Conservation (phyloP, 2,113 vertebrate species). For the Nyctibius bracteatus region DNA sequence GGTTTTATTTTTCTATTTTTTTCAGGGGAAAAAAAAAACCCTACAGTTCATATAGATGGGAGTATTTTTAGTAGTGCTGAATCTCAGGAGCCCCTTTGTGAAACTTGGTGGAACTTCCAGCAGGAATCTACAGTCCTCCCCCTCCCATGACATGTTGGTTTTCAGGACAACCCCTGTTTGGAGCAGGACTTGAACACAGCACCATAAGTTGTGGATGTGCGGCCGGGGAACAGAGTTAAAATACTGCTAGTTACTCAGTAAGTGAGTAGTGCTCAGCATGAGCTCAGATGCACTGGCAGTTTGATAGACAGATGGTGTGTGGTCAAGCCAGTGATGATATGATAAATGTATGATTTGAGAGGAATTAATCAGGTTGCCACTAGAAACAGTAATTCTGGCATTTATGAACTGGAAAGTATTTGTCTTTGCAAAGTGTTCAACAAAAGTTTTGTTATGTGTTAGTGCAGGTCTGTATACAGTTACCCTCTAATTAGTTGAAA, state of each 20-base stretch:
- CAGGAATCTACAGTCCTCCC: background rate
- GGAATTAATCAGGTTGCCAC: background rate
- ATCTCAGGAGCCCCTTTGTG: background rate
- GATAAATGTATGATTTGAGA: background rate
- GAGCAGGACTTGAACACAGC: background rate
- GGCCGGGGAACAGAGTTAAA: background rate
- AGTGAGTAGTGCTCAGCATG: background rate
- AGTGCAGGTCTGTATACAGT: background rate
- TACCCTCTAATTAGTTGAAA: background rate
- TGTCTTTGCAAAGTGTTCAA: background rate
- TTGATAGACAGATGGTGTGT: background rate
- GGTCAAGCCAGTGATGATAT: background rate
- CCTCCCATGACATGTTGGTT: accelerated
- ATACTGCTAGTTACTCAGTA: background rate
- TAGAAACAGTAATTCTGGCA: background rate
- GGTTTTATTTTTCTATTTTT: too few relatives aligned
- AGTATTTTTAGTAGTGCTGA: background rate
- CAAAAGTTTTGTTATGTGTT: background rate
- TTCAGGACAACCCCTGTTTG: background rate
- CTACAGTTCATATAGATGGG: background rate
- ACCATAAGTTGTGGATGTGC: background rate
- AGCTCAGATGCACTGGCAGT: background rate
- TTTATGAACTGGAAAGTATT: background rate
- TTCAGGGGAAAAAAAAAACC: too few relatives aligned
- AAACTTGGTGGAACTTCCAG: background rate